Percentiles rank a stretch among this genome's conserved stretches.
Conservation (phyloP, 2,888 invertebrate genomes). For the Globia sparganii region DNA sequence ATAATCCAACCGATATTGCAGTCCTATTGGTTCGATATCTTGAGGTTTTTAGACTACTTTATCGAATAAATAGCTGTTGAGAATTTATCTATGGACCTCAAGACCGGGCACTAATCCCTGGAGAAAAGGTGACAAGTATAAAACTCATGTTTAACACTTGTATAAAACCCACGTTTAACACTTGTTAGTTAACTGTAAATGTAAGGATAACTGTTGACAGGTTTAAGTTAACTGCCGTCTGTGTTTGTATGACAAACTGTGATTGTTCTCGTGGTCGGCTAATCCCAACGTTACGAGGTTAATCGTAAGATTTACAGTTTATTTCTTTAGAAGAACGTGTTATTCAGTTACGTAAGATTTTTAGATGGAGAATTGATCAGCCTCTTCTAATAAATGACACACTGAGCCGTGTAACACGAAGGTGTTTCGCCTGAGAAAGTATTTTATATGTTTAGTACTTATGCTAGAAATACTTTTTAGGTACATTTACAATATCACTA, state of each 20-base stretch:
- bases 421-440: not conserved
- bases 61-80: not conserved
- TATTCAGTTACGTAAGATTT: not conserved
- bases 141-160: slow-evolving; percentile 14
- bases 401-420: not conserved
- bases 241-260: slow-evolving; percentile 22
- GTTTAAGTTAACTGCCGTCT: not conserved
- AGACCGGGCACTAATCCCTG: not conserved
- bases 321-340: slow-evolving; percentile 6
- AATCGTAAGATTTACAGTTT: slow-evolving; percentile 9
- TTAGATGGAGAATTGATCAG: not conserved
- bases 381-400: slow-evolving; percentile 11
- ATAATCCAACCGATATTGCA: not conserved
- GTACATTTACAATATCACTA: not conserved
- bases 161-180: slow-evolving; percentile 14
- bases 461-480: not conserved
- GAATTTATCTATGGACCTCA: not conserved
- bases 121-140: not conserved
- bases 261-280: slow-evolving; percentile 15
- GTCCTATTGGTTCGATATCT: not conserved
- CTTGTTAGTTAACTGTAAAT: slow-evolving; percentile 11
- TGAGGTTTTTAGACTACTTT: not conserved
- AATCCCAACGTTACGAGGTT: slow-evolving; percentile 32
- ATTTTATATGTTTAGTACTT: slow-evolving; percentile 1
- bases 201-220: slow-evolving; percentile 23